phyloP scores from a whole-genome alignment of 1,140 invertebrate species.

The Ctenoplectra terminalis region DNA sequence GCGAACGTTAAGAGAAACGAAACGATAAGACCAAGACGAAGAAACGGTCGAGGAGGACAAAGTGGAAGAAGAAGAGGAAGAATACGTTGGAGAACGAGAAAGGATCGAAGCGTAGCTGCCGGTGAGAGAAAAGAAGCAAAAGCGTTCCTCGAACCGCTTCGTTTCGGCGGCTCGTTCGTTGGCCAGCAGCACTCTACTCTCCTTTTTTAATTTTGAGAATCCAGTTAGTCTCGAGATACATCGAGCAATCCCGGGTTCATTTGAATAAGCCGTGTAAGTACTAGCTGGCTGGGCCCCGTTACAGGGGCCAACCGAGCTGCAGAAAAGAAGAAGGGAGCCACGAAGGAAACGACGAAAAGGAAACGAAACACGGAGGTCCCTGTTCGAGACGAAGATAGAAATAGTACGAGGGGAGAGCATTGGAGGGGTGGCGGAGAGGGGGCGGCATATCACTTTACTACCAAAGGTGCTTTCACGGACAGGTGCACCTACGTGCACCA shows the following conservation, averaged over 20 bases:
- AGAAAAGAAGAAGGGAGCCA: constrained; percentile 62
- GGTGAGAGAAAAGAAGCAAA: constrained; percentile 51
- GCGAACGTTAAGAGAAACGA: constrained; percentile 21
- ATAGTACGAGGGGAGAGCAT: constrained; percentile 43
- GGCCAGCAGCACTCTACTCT: constrained; percentile 44
- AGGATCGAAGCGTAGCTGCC: constrained; percentile 19
- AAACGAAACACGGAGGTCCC: constrained; percentile 25
- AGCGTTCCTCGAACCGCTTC: constrained; percentile 25
- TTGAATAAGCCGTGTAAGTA: constrained; percentile 82
- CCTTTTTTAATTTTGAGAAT: constrained; percentile 81
- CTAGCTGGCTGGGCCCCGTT: constrained; percentile 61
- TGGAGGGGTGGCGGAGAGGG: constrained; percentile 26
- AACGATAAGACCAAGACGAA: neutral
- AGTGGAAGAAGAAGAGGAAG: neutral
- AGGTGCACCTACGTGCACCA: constrained; percentile 73
- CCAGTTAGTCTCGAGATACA: constrained; percentile 78
- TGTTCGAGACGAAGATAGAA: constrained; percentile 48
- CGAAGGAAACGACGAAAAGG: constrained; percentile 1
- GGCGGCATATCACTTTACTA: constrained; percentile 75
- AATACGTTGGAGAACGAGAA: constrained; percentile 11
- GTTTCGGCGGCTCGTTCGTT: no score
- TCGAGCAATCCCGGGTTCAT: constrained; percentile 78
- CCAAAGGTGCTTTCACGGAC: constrained; percentile 73
- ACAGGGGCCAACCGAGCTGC: constrained; percentile 50
- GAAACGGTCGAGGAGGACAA: neutral